Evolutionary conservation across 2,113 vertebrate species (phyloP).

Genomic region (Triplophysa rosa): DNA sequence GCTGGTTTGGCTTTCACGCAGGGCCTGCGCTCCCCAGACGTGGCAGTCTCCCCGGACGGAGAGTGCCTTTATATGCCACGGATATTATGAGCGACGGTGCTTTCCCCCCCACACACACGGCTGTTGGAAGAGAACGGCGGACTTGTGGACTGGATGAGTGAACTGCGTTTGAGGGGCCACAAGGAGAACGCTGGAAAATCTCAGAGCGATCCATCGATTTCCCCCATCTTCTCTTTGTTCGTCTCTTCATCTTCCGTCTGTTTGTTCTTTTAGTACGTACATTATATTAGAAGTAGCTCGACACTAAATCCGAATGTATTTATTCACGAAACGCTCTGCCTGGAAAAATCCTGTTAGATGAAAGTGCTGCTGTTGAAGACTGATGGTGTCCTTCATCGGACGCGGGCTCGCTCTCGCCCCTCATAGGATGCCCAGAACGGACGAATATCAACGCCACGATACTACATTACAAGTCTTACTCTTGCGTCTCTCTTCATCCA

Average conservation of each 20-base stretch:
- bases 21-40: slow-evolving; percentile 40
- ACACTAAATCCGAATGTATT: slow-evolving; percentile 87
- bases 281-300: slow-evolving; percentile 75
- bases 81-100: slow-evolving; percentile 56
- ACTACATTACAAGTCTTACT: slow-evolving; percentile 65
- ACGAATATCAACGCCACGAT: not conserved
- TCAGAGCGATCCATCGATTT: slow-evolving; percentile 51
- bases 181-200: slow-evolving; percentile 55
- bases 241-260: slow-evolving; percentile 36
- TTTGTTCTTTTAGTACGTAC: slow-evolving; percentile 58
- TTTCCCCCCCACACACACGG: slow-evolving; percentile 52
- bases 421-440: not conserved
- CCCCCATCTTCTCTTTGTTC: slow-evolving; percentile 38
- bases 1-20: slow-evolving; percentile 39
- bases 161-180: slow-evolving; percentile 67
- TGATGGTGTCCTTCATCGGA: slow-evolving; percentile 37
- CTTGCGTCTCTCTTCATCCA: slow-evolving; percentile 48
- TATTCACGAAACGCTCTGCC: slow-evolving; percentile 73
- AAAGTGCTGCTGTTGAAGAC: slow-evolving; percentile 80
- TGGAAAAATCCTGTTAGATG: slow-evolving; percentile 65
- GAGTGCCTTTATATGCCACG: slow-evolving; percentile 54
- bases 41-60: slow-evolving; percentile 31
- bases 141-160: slow-evolving; percentile 54
- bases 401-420: not conserved
- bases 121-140: slow-evolving; percentile 65